Base-by-base conservation (phyloP, 2,888 invertebrate species). In the Rhopalosiphum nymphaeae region DNA sequence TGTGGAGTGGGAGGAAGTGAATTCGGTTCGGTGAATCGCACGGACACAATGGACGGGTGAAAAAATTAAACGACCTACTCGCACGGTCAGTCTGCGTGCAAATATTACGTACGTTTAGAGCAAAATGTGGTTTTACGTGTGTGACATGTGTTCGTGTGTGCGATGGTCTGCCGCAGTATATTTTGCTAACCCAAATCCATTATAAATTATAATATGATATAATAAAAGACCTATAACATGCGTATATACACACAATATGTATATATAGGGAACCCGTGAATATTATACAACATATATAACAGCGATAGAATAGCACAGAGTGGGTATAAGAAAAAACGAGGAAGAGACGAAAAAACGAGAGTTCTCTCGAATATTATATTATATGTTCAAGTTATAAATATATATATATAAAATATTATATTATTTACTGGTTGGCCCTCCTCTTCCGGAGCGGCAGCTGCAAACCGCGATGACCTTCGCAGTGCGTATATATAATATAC, bases 371-470 rank as follows among this genome's bases (percentile, higher is more conserved):
- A 57, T 57, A 57, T 90, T 67, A 49, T 90, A 67, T 44, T 89
- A 29, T 87, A 25, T 25, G 67, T 11, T 36, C 49, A 91, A 42
- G 42, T 61, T 29, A 44, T 89, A 89, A 42, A 53, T 29, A 53
- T 26, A 36, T 56, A 56, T 42, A 5, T 46, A 25, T 49, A n/a
- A 42, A 42, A 46, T 91, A 91, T 91, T 53, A n/a, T 89, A 46
- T 44, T 61, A 42, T 53, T 11, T 89, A 56, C n/a, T 26, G 56
- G 89, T 89, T 29, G 78, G 36, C 56, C 93, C 93, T 93, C 93
- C 89, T 93, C 93, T 93, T 93, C 93, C 93, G 93, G 93, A 84
- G 93, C 93, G n/a, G 93, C 93, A 93, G 90, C 93, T 90, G 93
- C 93, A 90, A 93, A 90, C 89, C 84, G 49, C 61, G 93, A 86